These are phyloP conservation scores for Esox lucius DNA, from an alignment of 2,797 vertebrate species.

Conservation along the genomic window DNA sequence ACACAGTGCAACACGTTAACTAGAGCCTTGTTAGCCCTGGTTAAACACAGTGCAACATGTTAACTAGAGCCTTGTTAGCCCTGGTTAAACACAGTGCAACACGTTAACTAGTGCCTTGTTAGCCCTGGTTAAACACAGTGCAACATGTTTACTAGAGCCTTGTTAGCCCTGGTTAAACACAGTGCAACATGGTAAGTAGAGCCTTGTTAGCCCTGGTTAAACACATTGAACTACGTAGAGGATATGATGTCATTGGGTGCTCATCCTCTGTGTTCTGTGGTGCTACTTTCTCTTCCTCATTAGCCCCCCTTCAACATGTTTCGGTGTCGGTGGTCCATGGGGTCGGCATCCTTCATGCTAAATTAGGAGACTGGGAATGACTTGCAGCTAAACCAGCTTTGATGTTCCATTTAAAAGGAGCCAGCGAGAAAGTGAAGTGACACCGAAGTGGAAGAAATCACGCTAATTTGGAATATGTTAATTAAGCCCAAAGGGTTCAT, in stretches of 20 bases:
- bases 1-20: not conserved
- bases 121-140: not conserved
- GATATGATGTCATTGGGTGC: not conserved
- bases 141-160: not conserved
- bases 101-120: not conserved
- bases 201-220: not conserved
- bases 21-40: not conserved
- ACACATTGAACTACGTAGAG: not conserved
- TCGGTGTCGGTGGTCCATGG: conserved; percentile 53
- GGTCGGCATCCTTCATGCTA: conserved; percentile 53
- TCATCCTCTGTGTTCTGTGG: not conserved
- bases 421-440: conserved; percentile 59
- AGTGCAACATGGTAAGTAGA: not conserved
- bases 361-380: conserved; percentile 65
- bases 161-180: not conserved
- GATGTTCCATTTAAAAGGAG: conserved; percentile 64
- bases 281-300: conserved; percentile 41
- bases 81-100: not conserved
- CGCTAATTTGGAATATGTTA: conserved; percentile 74
- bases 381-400: conserved; percentile 64
- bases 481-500: conserved; percentile 77
- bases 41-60: not conserved
- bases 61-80: not conserved
- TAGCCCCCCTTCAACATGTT: conserved; percentile 40
- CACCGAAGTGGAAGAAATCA: conserved; percentile 68